phyloP scores from a whole-genome alignment of 2,797 vertebrate species.

The Zonotrichia albicollis region DNA sequence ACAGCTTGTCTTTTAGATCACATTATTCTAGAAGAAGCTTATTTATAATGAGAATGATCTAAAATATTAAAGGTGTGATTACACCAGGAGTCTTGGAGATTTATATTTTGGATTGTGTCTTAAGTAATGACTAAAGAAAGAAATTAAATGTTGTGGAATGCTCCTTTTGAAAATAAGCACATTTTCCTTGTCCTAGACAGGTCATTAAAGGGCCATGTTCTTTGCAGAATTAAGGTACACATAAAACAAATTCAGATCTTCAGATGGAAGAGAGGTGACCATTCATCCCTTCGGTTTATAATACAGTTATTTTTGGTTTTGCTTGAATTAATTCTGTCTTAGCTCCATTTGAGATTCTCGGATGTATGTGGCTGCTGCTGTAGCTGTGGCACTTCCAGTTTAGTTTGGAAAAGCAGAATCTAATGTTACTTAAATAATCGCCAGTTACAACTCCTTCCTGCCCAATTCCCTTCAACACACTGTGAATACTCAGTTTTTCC shows the following conservation, averaged over 20 bases:
- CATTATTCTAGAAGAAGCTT: slow-evolving; percentile 18
- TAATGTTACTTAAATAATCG: not conserved
- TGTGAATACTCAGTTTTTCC: not conserved
- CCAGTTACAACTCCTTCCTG: not conserved
- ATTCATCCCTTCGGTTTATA: not conserved
- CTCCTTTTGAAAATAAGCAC: not conserved
- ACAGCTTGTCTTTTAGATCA: slow-evolving; percentile 34
- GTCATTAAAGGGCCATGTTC: rapidly evolving
- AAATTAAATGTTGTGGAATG: not conserved
- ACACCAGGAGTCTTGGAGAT: not conserved
- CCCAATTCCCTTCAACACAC: not conserved
- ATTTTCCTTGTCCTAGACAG: not conserved
- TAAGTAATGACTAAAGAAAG: not conserved
- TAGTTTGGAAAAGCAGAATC: not conserved
- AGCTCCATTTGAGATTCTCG: not conserved
- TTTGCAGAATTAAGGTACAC: not conserved
- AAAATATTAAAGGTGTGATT: slow-evolving; percentile 8
- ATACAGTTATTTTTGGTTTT: not conserved
- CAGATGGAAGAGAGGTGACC: not conserved
- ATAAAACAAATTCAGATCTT: not conserved
- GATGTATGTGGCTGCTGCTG: not conserved
- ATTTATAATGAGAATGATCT: slow-evolving; percentile 30
- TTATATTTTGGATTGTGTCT: not conserved
- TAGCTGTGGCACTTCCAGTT: not conserved
- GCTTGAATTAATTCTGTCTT: not conserved